Evolutionary conservation across 2,113 vertebrate species (phyloP).

Genomic region (Paradisaea rubra): DNA sequence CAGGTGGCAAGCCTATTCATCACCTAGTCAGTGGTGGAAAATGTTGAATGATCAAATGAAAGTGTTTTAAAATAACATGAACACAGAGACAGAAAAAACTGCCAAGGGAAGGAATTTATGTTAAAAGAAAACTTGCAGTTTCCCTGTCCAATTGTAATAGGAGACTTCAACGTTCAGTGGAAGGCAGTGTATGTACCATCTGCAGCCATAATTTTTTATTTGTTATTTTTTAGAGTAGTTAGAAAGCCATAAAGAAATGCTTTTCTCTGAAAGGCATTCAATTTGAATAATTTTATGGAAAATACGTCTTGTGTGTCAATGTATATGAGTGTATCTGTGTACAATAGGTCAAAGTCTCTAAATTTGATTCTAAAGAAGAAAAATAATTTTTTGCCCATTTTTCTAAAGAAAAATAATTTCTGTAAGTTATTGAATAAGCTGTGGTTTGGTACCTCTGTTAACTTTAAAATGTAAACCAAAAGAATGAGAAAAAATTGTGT

Average conservation of each 20-base stretch:
- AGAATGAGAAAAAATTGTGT: background rate
- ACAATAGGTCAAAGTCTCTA: background rate
- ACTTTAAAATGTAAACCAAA: background rate
- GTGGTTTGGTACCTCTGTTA: background rate
- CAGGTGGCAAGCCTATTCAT: slow-evolving; percentile 52
- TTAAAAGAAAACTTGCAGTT: slow-evolving; percentile 23
- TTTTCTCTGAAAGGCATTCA: background rate
- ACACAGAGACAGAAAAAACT: slow-evolving; percentile 8
- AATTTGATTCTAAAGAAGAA: background rate
- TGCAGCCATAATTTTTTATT: background rate
- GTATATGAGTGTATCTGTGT: background rate
- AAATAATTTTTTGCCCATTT: background rate
- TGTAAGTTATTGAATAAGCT: background rate
- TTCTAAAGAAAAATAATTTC: background rate
- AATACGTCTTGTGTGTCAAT: background rate
- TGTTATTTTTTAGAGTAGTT: background rate
- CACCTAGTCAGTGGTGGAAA: slow-evolving; percentile 51
- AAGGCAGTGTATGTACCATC: background rate
- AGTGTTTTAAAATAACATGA: slow-evolving; percentile 56
- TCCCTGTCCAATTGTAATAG: background rate
- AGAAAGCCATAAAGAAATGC: background rate
- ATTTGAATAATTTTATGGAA: background rate
- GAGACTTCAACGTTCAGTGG: background rate
- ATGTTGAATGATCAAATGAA: slow-evolving; percentile 52
- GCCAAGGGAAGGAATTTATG: slow-evolving; percentile 4